Percentiles rank a stretch among this genome's conserved stretches.
These are phyloP conservation scores for Nebria brevicollis DNA, from an alignment of 2,888 invertebrate species.

Conservation along the genomic window DNA sequence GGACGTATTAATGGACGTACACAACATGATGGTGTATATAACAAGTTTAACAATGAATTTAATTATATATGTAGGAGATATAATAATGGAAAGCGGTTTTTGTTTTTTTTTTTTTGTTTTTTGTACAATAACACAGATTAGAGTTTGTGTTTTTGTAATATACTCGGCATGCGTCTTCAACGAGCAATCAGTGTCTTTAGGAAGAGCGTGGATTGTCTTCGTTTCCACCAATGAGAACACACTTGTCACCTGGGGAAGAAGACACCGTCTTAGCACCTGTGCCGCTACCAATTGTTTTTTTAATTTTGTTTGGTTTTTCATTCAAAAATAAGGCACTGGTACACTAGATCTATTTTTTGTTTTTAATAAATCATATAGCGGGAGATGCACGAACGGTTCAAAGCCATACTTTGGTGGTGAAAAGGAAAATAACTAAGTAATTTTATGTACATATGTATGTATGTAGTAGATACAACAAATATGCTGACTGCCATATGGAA, in stretches of 20 bases:
- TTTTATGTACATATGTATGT: not conserved
- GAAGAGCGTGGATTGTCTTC: slow-evolving; percentile 67
- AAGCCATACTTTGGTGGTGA: slow-evolving; percentile 21
- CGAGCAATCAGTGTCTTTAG: slow-evolving; percentile 59
- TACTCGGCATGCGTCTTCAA: slow-evolving; percentile 48
- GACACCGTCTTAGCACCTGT: slow-evolving; percentile 62
- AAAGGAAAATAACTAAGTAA: not conserved
- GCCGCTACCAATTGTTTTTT: slow-evolving; percentile 19
- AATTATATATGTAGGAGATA: not conserved
- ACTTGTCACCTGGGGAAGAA: slow-evolving; percentile 83
- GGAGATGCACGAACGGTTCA: slow-evolving; percentile 37
- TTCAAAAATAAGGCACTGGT: slow-evolving; percentile 4
- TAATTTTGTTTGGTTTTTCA: slow-evolving; percentile 28
- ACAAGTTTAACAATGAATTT: not conserved
- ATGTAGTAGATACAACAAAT: not conserved
- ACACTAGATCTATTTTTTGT: not conserved
- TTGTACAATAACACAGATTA: slow-evolving; percentile 1
- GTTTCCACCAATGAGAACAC: slow-evolving; percentile 81
- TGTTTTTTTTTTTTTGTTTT: not conserved
- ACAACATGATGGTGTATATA: slow-evolving; percentile 1
- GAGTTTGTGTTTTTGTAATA: slow-evolving; percentile 30
- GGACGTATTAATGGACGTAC: not conserved
- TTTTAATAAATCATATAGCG: slow-evolving; percentile 4
- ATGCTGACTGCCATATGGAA: not conserved
- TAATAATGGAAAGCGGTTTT: not conserved